Base-by-base conservation (phyloP, 2,113 vertebrate genomes). In the Hoplias malabaricus region DNA sequence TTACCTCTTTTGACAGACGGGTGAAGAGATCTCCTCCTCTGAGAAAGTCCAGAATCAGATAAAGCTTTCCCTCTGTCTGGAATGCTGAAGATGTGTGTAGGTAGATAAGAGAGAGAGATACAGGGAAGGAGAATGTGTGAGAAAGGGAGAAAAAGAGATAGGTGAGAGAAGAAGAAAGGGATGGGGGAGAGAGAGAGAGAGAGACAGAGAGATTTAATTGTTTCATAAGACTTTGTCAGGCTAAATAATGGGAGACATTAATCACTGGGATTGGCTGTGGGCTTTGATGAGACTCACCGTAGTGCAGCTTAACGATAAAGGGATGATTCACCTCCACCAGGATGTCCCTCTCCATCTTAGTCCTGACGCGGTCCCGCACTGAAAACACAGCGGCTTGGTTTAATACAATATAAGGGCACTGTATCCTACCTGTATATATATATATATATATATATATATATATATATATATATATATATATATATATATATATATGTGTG, bases 301-400 rank as follows among this genome's bases (percentile, higher is more conserved):
- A 95, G 79, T 95, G 94, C 29, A 95, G 91, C 83, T 94, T 94
- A 33, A 95, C 94, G 36, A 95, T 95, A 86, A 95, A 95, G 21
- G 94, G 94, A 82, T 95, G 94, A 57, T 93, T 95, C 80, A 95
- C 94, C 87, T 95, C 94, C 5, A 94, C 94, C 89, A 95, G 82
- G 80, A 95, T 95, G 83, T 95, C 94, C 72, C 94, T 90, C 79
- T 95, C 94, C 94, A 95, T 95, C 89, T 95, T 95, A 1, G 94
- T 95, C 25, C 94, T 80, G 42, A 95, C 93, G 0, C 94, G 93
- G 88, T 95, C 94, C 8, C 94, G 93, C 53, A 95, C 94, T 95
- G 62, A 63, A 73, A 34, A 82, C 53, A 70, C 23, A 69, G 8
- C 29, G 11, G 46, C 16, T 69, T 12, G 4, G 23, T 59, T 27